Evolutionary conservation across 2,797 vertebrate genomes (phyloP), one percentile per base, ranked within the genome.

Genomic region (Mallotus villosus): DNA sequence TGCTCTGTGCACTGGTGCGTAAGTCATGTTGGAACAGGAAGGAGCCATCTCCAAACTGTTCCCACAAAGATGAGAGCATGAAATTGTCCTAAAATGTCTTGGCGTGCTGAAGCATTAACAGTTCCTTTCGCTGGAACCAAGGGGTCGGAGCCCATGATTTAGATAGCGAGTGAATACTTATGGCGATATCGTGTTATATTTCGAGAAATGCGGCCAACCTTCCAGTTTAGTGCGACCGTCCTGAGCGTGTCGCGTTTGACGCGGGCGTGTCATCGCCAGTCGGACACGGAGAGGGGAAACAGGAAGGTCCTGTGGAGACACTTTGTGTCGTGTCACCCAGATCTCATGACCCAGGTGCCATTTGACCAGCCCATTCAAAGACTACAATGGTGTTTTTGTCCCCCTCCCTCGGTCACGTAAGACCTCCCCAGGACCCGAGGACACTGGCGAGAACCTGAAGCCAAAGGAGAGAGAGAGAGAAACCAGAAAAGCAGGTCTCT

Each of bases 361-460:
- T 89, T 87, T 92, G 80, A 83, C 74, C 80, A 66, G 59, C 2
- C 2, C 70, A 84, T 89, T 86, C 77, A 82, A 84, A 46, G 25
- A 85, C 86, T 88, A 94, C 92, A 93, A 91, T 91, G 82, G 24
- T 57, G 80, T 87, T 91, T 91, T 93, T 93, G 92, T 93, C 89
- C 85, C 80, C 82, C 63, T 85, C 80, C 82, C 63, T 5, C 62
- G 64, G 88, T 90, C 87, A 88, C 58, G 72, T 78, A 86, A 89
- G 86, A 91, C 89, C 84, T 83, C 27, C 27, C 82, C 84, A 88
- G 77, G 84, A 85, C 76, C 80, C 77, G 68, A 64, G 71, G 80
- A 67, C 74, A 70, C 73, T 55, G 78, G 85, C 90, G 91, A 91
- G 90, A 93, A 92, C 84, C 82, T 90, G 90, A 90, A 87, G 85